These are phyloP conservation scores for Oopsacas minuta DNA, from an alignment of 37 sponge, comb jelly and placozoan species.

Conservation along the genomic window DNA sequence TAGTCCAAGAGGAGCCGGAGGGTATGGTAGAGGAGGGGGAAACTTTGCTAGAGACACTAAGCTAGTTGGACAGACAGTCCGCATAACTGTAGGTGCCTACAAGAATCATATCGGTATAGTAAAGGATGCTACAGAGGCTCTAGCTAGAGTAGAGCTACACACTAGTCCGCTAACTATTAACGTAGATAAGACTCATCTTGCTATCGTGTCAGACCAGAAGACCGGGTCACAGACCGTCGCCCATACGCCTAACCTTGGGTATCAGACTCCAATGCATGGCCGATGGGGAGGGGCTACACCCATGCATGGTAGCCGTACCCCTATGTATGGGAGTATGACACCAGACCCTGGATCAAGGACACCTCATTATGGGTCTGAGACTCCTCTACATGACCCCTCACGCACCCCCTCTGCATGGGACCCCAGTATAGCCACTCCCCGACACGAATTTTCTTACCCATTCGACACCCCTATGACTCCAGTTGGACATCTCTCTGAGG, in stretches of 20 bases:
- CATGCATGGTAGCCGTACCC: slow-evolving; percentile 74
- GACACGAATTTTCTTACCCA: not conserved
- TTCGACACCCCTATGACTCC: slow-evolving; percentile 16
- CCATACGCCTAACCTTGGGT: slow-evolving; percentile 56
- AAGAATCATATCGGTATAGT: slow-evolving; percentile 76
- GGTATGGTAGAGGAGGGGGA: slow-evolving; percentile 44
- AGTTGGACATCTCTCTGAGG: not conserved
- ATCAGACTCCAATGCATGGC: slow-evolving; percentile 84
- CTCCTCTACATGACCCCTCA: slow-evolving; percentile 85
- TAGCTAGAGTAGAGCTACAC: slow-evolving; percentile 90
- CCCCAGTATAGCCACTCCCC: slow-evolving; percentile 48
- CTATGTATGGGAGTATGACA: slow-evolving; percentile 84
- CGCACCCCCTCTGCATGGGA: slow-evolving; percentile 93
- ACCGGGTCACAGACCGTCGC: slow-evolving; percentile 37
- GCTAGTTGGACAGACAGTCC: slow-evolving; percentile 78
- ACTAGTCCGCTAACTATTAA: slow-evolving; percentile 41
- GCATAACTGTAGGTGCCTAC: slow-evolving; percentile 74
- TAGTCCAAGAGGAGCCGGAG: slow-evolving; percentile 42
- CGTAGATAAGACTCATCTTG: not conserved
- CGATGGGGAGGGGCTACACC: slow-evolving; percentile 72
- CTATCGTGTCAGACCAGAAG: slow-evolving; percentile 5
- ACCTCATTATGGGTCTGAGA: slow-evolving; percentile 81
- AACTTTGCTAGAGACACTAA: slow-evolving; percentile 47
- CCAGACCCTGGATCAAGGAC: slow-evolving; percentile 71
- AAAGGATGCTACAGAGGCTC: slow-evolving; percentile 86